Conservation (phyloP, 2,888 invertebrate species). For the Tetanocera ferruginea region DNA sequence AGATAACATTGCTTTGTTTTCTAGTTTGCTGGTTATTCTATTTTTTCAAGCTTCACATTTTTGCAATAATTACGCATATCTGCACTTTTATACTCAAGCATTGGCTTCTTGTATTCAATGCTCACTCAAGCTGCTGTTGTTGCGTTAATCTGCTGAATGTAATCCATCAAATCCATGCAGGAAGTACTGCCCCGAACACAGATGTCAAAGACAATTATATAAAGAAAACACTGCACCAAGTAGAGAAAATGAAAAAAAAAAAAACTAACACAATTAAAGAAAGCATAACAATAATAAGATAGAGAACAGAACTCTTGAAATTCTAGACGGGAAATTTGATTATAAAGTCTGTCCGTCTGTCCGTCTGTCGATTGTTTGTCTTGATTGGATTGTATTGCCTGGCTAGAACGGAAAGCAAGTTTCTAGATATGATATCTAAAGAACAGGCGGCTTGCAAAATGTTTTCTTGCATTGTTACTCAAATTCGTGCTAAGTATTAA, state of each 20-base stretch:
- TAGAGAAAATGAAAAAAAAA: not conserved
- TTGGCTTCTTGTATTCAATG: not conserved
- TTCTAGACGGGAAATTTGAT: slow-evolving; percentile 29
- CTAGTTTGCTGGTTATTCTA: not conserved
- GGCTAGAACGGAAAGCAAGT: too few species aligned
- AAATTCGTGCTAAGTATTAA: not conserved
- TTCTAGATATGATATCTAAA: too few species aligned
- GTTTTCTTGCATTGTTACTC: too few species aligned
- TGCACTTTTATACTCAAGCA: not conserved
- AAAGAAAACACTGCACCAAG: not conserved
- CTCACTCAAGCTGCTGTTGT: not conserved
- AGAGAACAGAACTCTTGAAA: slow-evolving; percentile 17
- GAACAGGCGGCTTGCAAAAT: too few species aligned
- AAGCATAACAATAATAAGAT: not conserved
- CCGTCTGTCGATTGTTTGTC: slow-evolving; percentile 19
- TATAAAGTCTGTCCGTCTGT: slow-evolving; percentile 12
- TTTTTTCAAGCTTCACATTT: not conserved
- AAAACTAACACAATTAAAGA: not conserved
- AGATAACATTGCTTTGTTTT: not conserved
- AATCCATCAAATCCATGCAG: slow-evolving; percentile 28
- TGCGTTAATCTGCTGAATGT: slow-evolving; percentile 24
- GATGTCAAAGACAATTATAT: not conserved
- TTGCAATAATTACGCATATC: slow-evolving; percentile 32
- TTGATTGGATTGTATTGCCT: slow-evolving; percentile 16
- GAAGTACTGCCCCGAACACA: not conserved